Percentiles rank a stretch among this genome's conserved stretches.
Evolutionary conservation across 2,797 vertebrate genomes (phyloP).

Genomic region (Lemur catta): DNA sequence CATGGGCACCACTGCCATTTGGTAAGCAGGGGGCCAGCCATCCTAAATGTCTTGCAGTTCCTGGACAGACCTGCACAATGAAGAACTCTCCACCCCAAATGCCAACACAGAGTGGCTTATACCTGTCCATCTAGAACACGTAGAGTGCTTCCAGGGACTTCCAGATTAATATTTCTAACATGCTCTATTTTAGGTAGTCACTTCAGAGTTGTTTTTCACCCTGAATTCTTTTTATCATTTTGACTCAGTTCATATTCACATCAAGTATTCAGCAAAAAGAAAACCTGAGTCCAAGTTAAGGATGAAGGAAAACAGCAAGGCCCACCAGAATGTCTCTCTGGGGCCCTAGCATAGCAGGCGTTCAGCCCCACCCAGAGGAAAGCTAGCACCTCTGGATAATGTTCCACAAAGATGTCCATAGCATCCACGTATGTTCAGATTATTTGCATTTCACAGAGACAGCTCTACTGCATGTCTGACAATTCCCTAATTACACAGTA

Average conservation of each 20-base stretch:
- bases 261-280: neutral
- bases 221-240: neutral
- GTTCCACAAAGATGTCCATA: neutral
- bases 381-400: neutral
- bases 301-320: neutral
- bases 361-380: neutral
- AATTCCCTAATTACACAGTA: neutral
- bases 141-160: neutral
- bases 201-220: neutral
- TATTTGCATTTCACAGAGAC: neutral
- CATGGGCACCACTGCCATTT: neutral
- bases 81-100: neutral
- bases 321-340: neutral
- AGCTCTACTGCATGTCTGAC: neutral
- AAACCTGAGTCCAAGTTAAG: conserved; percentile 7
- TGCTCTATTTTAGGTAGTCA: neutral
- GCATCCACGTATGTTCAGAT: neutral
- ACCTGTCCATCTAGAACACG: neutral
- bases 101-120: neutral
- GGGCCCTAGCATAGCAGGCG: neutral
- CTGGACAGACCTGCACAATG: neutral
- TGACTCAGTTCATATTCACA: neutral
- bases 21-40: neutral
- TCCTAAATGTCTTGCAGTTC: neutral
- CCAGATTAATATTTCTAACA: conserved; percentile 2